Evolutionary conservation across 2,113 vertebrate species (phyloP).

Genomic region (Dolichallabes microphthalmus): DNA sequence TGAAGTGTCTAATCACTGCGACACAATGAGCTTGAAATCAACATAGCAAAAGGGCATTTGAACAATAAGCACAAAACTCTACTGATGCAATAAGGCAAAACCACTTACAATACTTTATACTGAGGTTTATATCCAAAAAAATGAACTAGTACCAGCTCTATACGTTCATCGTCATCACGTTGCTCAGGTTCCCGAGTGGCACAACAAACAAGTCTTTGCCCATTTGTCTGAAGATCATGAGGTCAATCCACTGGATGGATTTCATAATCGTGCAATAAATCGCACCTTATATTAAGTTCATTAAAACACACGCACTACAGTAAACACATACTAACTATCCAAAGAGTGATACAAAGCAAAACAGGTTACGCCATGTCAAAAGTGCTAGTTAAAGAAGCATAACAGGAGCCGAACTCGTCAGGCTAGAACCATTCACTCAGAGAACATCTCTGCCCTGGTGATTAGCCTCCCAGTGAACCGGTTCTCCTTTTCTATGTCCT

Average conservation of each 20-base stretch:
- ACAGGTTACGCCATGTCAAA: neutral
- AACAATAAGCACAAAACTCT: neutral
- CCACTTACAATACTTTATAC: neutral
- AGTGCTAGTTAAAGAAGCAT: neutral
- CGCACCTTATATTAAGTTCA: neutral
- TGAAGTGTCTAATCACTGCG: conserved; percentile 4
- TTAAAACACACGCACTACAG: conserved; percentile 3
- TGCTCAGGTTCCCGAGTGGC: neutral
- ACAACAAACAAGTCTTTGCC: neutral
- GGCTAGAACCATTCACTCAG: neutral
- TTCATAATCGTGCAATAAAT: neutral
- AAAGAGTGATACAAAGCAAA: neutral
- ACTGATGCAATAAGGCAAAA: neutral
- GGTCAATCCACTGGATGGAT: neutral
- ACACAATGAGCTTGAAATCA: neutral
- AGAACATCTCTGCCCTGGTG: neutral
- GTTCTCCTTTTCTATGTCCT: neutral
- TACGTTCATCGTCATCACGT: neutral
- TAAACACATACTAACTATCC: conserved; percentile 18
- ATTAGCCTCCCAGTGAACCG: neutral
- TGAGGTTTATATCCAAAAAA: neutral
- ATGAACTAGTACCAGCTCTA: neutral
- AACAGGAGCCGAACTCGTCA: neutral
- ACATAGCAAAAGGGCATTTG: neutral
- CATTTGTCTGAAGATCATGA: neutral